Evolutionary conservation across 2,888 invertebrate species (phyloP).

Genomic region (Phrixothrix hirtus): DNA sequence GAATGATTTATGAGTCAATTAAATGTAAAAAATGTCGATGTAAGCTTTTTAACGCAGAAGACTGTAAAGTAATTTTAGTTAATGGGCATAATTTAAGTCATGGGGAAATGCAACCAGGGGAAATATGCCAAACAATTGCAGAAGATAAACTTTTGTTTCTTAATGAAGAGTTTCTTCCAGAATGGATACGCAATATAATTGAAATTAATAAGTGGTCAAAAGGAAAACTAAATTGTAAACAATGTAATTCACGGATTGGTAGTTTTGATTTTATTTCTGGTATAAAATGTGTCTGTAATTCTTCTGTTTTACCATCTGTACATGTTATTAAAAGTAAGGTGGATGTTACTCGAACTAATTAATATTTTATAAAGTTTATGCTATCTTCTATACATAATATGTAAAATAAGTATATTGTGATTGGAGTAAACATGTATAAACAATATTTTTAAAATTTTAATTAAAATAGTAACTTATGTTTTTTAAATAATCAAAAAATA

Average conservation of each 20-base stretch:
- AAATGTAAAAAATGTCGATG: conserved; percentile 51
- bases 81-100: conserved; percentile 42
- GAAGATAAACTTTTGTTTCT: conserved; percentile 56
- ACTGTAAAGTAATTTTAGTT: conserved; percentile 38
- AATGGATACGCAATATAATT: conserved; percentile 61
- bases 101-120: conserved; percentile 10
- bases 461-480: background rate
- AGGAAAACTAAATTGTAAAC: conserved; percentile 67
- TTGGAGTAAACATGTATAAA: background rate
- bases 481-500: background rate
- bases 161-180: conserved; percentile 61
- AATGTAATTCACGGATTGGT: conserved; percentile 66
- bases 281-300: conserved; percentile 64
- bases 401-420: conserved; percentile 11
- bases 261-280: conserved; percentile 70
- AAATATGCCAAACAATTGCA: conserved; percentile 36
- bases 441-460: too few species aligned
- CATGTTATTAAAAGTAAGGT: conserved; percentile 68
- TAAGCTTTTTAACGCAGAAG: conserved; percentile 38
- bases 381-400: conserved; percentile 3
- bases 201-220: conserved; percentile 66
- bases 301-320: conserved; percentile 62
- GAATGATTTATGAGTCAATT: conserved; percentile 20
- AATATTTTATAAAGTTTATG: background rate
- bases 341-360: conserved; percentile 51